A percentile compares a stretch with the other conserved stretches of the same genome.
Conservation (phyloP, 1,140 invertebrate species). For the Linepithema humile region DNA sequence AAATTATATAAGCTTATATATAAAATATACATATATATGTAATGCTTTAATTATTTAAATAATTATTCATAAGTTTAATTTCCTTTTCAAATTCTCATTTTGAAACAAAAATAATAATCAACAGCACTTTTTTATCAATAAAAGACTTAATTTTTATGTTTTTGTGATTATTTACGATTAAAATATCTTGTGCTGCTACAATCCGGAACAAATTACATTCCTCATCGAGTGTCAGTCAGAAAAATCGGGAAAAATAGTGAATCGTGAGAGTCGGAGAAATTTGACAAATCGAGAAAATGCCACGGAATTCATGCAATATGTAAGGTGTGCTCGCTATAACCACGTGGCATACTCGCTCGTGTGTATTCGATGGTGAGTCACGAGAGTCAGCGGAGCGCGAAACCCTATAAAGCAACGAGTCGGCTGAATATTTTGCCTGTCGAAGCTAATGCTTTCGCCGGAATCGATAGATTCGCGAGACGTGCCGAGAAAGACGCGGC, state of each 20-base stretch:
- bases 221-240: not conserved
- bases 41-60: not conserved
- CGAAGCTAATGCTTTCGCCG: slow-evolving; percentile 35
- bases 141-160: not conserved
- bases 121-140: not conserved
- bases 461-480: slow-evolving; percentile 69
- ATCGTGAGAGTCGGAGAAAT: not conserved
- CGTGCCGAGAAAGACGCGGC: slow-evolving; percentile 20
- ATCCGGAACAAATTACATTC: not conserved
- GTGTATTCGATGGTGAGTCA: slow-evolving; percentile 67
- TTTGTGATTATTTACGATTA: not conserved
- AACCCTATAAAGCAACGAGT: slow-evolving; percentile 61
- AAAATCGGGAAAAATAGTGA: not conserved
- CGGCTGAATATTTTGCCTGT: slow-evolving; percentile 67
- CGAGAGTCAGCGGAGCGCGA: slow-evolving; percentile 65
- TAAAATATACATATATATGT: no score
- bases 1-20: no score
- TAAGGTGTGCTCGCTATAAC: not conserved
- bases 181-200: not conserved
- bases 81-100: not conserved
- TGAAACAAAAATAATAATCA: not conserved
- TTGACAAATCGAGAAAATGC: not conserved
- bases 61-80: not conserved
- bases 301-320: not conserved
- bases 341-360: not conserved